Evolutionary conservation across 2,888 invertebrate species (phyloP), one percentile per base, ranked within the genome.

Genomic region (Acanthosoma haemorrhoidale): DNA sequence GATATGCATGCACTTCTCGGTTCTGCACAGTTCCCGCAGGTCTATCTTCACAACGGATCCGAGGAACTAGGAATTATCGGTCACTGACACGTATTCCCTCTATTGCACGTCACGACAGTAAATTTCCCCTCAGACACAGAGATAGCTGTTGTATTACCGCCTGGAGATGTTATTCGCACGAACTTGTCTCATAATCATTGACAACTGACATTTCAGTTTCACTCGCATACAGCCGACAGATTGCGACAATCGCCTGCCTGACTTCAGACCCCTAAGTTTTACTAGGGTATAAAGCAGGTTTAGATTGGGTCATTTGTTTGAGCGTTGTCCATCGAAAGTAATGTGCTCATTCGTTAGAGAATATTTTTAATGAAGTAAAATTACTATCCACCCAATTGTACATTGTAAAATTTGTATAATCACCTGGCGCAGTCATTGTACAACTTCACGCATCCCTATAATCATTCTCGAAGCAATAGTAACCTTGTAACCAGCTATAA

Each of bases 1-100:
- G 25, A 51, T 51, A 51, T 51, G 43, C 43, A 51, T 25, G 43
- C 43, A 51, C 43, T 51, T 51, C n/a, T n/a, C n/a, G n/a, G n/a
- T n/a, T n/a, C n/a, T n/a, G n/a, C n/a, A n/a, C 2, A 25, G 21
- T 51, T 51, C 43, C 43, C 43, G 43, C 43, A 25, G 43, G 13
- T 51, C 43, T 51, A 51, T 51, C 43, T 51, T n/a, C n/a, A n/a
- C n/a, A n/a, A n/a, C n/a, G n/a, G 43, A 51, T 51, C 43, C 43
- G 25, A 25, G 43, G 21, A 51, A 51, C 43, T 51, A 25, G 21
- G 25, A 51, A 51, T 51, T 51, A 51, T 51, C 21, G 43, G 21
- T n/a, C 43, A 51, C 43, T 51, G 43, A 51, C 43, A 51, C 25
- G 43, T 51, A 51, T 18, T 51, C 25, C 43, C 43, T 18, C 43